Evolutionary conservation across 1,140 invertebrate species (phyloP).

Genomic region (Zaprionus vittiger): DNA sequence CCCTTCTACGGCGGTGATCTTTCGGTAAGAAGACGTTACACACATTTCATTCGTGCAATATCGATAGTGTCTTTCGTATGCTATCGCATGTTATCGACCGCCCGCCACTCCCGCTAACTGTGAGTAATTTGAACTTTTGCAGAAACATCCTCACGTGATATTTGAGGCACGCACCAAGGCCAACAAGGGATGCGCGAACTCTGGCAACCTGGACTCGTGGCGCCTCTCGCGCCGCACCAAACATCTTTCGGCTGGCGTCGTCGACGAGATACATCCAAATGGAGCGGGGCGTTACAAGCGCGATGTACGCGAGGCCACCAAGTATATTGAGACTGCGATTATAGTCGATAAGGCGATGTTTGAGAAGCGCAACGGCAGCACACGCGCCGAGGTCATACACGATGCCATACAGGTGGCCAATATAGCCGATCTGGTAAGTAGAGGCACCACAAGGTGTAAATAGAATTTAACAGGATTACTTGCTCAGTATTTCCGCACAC

Average conservation of each 20-base stretch:
- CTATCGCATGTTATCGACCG: too few species aligned
- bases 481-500: slow-evolving; percentile 93
- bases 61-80: too few species aligned
- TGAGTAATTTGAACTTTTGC: neutral
- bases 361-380: slow-evolving; percentile 95
- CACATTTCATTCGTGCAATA: too few species aligned
- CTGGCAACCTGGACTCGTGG: slow-evolving; percentile 89
- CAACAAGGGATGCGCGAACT: slow-evolving; percentile 95
- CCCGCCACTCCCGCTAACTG: neutral
- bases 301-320: slow-evolving; percentile 94
- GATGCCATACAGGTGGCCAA: slow-evolving; percentile 98
- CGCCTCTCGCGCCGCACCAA: slow-evolving; percentile 87
- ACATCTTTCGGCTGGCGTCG: slow-evolving; percentile 85
- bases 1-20: slow-evolving; percentile 98
- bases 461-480: neutral
- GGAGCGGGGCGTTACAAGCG: slow-evolving; percentile 86
- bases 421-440: slow-evolving; percentile 96
- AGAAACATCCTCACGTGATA: slow-evolving; percentile 98
- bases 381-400: slow-evolving; percentile 94
- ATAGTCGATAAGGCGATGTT: slow-evolving; percentile 98
- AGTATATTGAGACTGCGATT: slow-evolving; percentile 96
- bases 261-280: slow-evolving; percentile 85
- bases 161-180: slow-evolving; percentile 95
- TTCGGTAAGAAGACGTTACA: slow-evolving; percentile 88
- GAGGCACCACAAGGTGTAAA: neutral